Percentiles rank a stretch among this genome's conserved stretches.
Evolutionary conservation across 2,113 vertebrate genomes (phyloP).

Genomic region (Bos indicus): DNA sequence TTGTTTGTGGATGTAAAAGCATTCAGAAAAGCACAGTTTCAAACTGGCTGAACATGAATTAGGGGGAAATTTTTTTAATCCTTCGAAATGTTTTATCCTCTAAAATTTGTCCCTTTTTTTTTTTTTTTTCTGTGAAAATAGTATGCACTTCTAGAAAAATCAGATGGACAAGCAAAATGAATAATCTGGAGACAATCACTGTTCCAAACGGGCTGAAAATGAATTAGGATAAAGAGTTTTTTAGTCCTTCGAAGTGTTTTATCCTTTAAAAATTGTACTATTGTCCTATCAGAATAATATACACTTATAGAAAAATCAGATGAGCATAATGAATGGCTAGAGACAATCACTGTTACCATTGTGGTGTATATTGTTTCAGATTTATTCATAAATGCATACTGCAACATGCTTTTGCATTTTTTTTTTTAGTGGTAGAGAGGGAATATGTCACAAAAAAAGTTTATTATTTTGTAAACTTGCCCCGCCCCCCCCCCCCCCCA

Average conservation of each 20-base stretch:
- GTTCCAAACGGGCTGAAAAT: slow-evolving; percentile 1
- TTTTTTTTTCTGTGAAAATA: not conserved
- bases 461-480: not conserved
- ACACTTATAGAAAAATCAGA: not conserved
- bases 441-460: not conserved
- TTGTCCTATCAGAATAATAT: not conserved
- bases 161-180: not conserved
- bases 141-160: not conserved
- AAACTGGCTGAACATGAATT: slow-evolving; percentile 12
- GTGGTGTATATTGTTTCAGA: not conserved
- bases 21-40: not conserved
- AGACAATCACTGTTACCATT: not conserved
- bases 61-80: not conserved
- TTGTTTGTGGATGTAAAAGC: not conserved
- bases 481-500: not conserved
- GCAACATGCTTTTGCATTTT: not conserved
- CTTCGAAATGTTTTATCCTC: not conserved
- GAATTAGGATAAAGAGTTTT: not conserved
- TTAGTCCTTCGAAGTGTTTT: not conserved
- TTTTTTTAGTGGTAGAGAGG: not conserved
- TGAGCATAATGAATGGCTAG: not conserved
- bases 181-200: not conserved
- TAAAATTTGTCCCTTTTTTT: not conserved
- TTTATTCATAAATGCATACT: not conserved
- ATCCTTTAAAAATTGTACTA: not conserved